Base-by-base conservation (phyloP, 2,113 vertebrate genomes). In the Ictalurus punctatus region DNA sequence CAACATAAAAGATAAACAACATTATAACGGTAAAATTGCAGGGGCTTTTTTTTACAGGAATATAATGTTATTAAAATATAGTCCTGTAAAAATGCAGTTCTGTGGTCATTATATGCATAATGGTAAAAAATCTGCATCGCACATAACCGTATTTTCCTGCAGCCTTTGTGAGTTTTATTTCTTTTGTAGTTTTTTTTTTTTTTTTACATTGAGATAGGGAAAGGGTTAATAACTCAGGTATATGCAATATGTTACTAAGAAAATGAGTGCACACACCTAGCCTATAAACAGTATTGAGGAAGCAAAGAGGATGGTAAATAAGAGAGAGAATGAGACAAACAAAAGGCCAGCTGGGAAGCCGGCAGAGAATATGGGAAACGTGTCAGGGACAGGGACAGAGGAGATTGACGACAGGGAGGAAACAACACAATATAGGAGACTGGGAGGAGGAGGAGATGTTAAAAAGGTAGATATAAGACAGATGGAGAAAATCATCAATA, bases 361-460 rank as follows among this genome's bases (percentile, higher is more conserved):
- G 25, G 44, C 17, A 40, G 23, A 73, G 52, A 76, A 73, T 44
- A 81, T 83, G 34, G 76, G 48, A 58, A 52, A 63, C 14, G n/a
- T 48, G 87, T 67, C 37, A 67, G 25, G 25, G 40, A 67, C 9
- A 87, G 67, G 69, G 37, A 59, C 7, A 58, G 63, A 58, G 6
- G 65, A 83, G 65, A 88, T 69, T 56, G 44, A 58, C 71, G 44
- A 82, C 63, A 81, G 27, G 37, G n/a, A 44, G 52, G 6, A 87
- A 65, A 52, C 34, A 40, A 34, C 81, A 83, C 16, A 44, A 44
- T 44, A 48, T 10, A 63, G 52, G 34, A 88, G 48, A 58, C 2
- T 19, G 44, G n/a, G 34, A 67, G 52, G n/a, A 81, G 59, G 6
- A 83, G 17, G 17, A 56, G n/a, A 69, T 37, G 48, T 63, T 37